phyloP scores from a whole-genome alignment of 2,113 vertebrate species.

The Pollimyrus isidori region DNA sequence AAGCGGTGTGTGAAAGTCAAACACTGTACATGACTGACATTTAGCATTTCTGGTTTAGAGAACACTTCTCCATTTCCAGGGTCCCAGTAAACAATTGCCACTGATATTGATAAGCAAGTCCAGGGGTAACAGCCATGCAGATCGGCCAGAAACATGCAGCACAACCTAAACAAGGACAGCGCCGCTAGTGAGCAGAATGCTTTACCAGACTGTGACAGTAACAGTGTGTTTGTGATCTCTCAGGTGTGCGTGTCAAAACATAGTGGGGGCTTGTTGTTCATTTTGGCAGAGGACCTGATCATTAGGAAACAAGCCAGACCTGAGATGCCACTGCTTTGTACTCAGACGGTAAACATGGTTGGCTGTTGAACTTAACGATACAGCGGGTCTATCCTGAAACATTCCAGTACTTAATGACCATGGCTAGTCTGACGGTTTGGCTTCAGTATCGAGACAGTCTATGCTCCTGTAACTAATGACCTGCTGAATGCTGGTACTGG shows the following conservation, averaged over 20 bases:
- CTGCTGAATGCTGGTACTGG: background rate
- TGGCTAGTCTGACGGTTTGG: background rate
- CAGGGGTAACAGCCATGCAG: background rate
- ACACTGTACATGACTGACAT: conserved; percentile 1
- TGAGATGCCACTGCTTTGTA: background rate
- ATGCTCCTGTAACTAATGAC: background rate
- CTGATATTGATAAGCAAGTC: conserved; percentile 7
- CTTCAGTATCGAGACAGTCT: background rate
- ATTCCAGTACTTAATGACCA: background rate
- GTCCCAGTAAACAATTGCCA: background rate
- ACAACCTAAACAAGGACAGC: background rate
- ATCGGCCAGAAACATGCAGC: background rate
- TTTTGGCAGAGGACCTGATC: conserved; percentile 1
- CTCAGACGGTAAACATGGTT: conserved; percentile 1
- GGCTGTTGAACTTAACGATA: background rate
- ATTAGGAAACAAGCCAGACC: conserved; percentile 19
- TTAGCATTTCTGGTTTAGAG: conserved; percentile 6
- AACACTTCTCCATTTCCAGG: background rate
- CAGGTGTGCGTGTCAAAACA: conserved; percentile 16
- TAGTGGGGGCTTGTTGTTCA: conserved; percentile 8
- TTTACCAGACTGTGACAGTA: background rate
- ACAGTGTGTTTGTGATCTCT: conserved; percentile 9
- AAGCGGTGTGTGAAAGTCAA: background rate
- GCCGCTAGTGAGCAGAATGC: background rate
- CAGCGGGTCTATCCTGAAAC: background rate